A percentile compares a stretch with the other conserved stretches of the same genome.
phyloP scores from a whole-genome alignment of 2,797 vertebrate genomes.

The Smutsia temminckii region DNA sequence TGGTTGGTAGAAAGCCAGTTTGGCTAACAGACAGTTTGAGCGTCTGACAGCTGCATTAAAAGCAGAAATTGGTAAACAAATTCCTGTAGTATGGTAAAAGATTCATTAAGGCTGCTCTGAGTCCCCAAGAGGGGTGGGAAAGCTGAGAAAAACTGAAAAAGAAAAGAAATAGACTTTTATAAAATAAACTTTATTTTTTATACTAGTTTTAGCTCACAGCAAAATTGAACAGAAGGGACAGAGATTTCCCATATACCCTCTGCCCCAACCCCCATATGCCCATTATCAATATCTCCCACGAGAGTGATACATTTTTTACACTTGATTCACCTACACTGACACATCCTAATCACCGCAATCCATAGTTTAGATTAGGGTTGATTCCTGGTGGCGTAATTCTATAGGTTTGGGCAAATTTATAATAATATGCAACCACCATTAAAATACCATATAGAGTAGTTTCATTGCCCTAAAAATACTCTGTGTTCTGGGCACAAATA shows the following conservation, averaged over 20 bases:
- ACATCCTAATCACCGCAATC: background rate
- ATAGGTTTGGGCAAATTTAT: background rate
- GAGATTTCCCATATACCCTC: background rate
- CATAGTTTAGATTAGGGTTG: background rate
- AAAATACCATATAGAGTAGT: background rate
- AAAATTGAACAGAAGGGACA: background rate
- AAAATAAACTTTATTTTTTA: background rate
- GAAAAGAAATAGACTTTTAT: background rate
- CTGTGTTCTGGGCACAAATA: background rate
- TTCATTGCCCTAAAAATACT: background rate
- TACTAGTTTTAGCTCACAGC: background rate
- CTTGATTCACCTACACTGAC: background rate
- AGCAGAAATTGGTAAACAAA: conserved; percentile 61
- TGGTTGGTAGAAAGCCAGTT: conserved; percentile 53
- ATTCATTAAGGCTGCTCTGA: conserved; percentile 17
- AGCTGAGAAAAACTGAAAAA: background rate
- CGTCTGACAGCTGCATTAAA: conserved; percentile 55
- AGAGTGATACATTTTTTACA: background rate
- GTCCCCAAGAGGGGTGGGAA: background rate
- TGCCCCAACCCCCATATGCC: background rate
- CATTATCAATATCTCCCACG: background rate
- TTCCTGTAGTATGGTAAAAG: conserved; percentile 32
- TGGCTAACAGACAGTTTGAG: conserved; percentile 57
- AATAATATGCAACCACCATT: background rate
- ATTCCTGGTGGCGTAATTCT: background rate